phyloP scores from a whole-genome alignment of 2,113 vertebrate genomes.

The Labeo catla region DNA sequence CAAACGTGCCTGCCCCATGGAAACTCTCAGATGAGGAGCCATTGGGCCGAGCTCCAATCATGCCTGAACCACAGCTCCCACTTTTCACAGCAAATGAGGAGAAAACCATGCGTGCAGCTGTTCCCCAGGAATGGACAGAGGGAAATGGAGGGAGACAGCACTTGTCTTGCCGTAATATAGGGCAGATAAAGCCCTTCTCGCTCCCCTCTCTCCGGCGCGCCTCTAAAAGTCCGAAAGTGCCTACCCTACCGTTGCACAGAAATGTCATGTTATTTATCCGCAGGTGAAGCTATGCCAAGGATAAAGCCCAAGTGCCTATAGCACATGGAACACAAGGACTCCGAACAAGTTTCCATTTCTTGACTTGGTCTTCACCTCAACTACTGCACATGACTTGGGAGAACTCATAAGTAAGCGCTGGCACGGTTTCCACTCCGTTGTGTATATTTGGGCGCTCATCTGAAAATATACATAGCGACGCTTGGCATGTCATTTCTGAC shows the following conservation, averaged over 20 bases:
- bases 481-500: slow-evolving; percentile 38
- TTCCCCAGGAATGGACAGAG: slow-evolving; percentile 60
- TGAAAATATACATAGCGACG: slow-evolving; percentile 43
- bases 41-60: slow-evolving; percentile 61
- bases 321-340: slow-evolving; percentile 8
- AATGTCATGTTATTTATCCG: slow-evolving; percentile 31
- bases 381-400: not conserved
- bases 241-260: not conserved
- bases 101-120: slow-evolving; percentile 75
- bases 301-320: not conserved
- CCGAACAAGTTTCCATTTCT: slow-evolving; percentile 33
- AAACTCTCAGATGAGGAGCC: slow-evolving; percentile 56
- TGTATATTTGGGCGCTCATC: slow-evolving; percentile 30
- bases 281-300: slow-evolving; percentile 33
- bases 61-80: slow-evolving; percentile 66
- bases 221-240: slow-evolving; percentile 26
- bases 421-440: not conserved
- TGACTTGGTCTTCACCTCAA: slow-evolving; percentile 25
- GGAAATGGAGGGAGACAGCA: slow-evolving; percentile 39
- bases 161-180: slow-evolving; percentile 34
- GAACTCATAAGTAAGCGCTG: not conserved
- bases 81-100: slow-evolving; percentile 47
- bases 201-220: not conserved
- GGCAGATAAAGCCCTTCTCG: not conserved
- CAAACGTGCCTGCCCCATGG: slow-evolving; percentile 54